Percentiles rank a stretch among this genome's conserved stretches.
Evolutionary conservation across 2,888 invertebrate species (phyloP).

Genomic region (Stenchaetothrips biformis): DNA sequence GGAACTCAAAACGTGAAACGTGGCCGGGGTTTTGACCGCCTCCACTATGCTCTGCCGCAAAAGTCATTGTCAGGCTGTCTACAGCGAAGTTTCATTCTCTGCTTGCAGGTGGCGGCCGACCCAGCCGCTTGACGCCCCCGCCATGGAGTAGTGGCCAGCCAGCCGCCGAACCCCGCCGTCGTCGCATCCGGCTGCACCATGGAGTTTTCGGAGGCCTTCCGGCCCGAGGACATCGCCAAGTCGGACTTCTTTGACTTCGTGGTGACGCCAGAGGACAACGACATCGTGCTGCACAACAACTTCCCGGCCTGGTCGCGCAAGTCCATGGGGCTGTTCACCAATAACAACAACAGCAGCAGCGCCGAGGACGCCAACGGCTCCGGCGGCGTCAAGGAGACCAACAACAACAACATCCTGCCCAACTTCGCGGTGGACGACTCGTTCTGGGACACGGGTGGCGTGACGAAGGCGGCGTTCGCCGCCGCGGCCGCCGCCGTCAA

Average conservation of each 20-base stretch:
- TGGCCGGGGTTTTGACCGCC: no score
- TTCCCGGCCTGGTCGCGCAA: constrained; percentile 55
- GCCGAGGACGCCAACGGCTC: constrained; percentile 49
- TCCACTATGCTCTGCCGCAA: no score
- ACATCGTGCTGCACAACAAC: constrained; percentile 56
- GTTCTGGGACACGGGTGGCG: constrained; percentile 50
- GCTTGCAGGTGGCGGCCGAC: neutral
- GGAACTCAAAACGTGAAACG: no score
- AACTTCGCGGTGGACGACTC: constrained; percentile 43
- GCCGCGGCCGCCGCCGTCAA: constrained; percentile 40
- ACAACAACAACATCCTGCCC: constrained; percentile 55
- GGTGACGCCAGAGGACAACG: constrained; percentile 69
- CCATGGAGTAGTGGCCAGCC: no score
- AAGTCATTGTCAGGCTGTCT: no score
- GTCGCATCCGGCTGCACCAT: constrained; percentile 50
- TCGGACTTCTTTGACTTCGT: constrained; percentile 88
- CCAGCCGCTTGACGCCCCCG: neutral
- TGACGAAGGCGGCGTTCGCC: constrained; percentile 43
- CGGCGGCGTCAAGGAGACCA: constrained; percentile 52
- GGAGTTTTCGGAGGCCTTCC: constrained; percentile 78
- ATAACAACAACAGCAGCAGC: constrained; percentile 31
- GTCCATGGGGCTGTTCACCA: constrained; percentile 58
- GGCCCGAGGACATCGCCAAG: constrained; percentile 76
- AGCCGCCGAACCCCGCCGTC: neutral
- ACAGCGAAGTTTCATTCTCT: no score